Evolutionary conservation across 2,797 vertebrate species (phyloP), one percentile per base, ranked within the genome.

Genomic region (Sebastes nivosus): DNA sequence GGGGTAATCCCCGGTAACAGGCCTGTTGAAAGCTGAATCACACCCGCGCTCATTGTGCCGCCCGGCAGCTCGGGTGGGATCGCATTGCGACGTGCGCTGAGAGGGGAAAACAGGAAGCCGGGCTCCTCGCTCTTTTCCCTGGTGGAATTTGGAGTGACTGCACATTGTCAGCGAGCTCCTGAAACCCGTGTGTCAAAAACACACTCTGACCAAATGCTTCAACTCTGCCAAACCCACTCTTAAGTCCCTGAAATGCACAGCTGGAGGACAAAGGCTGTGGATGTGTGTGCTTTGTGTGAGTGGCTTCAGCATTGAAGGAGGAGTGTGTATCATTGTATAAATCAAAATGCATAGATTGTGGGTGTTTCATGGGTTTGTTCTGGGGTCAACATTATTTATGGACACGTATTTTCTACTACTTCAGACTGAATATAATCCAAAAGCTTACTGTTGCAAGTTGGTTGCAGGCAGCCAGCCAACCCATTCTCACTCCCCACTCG

Each of bases 11-110:
- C 77, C 55, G 64, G 91, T 93, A 94, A 94, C 88, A 89, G 93
- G 84, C 85, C 92, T 87, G 92, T 66, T 95, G 94, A 95, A 95
- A 95, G 90, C 92, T 80, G 81, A 79, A 83, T 92, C 89, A 78
- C 93, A 88, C 84, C 87, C 83, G 52, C 1, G 25, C 81, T 88
- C 82, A 68, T 76, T 82, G 81, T 74, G 73, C 79, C 24, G 80
- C 73, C 42, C 25, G 8, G 85, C 72, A 24, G 25, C 52, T 84
- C 67, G 65, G 83, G 72, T 22, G 36, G 79, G 83, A 66, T 83
- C 68, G 34, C 85, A 84, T 87, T 87, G 88, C 84, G 12, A 90
- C 80, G 74, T 89, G 89, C 22, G 57, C 69, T 30, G 29, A 63
- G 80, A 66, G 46, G 30, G 72, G 81, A 86, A 90, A 90, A 90